Conservation (phyloP, 2,888 invertebrate genomes). For the Mythimna ferrago region DNA sequence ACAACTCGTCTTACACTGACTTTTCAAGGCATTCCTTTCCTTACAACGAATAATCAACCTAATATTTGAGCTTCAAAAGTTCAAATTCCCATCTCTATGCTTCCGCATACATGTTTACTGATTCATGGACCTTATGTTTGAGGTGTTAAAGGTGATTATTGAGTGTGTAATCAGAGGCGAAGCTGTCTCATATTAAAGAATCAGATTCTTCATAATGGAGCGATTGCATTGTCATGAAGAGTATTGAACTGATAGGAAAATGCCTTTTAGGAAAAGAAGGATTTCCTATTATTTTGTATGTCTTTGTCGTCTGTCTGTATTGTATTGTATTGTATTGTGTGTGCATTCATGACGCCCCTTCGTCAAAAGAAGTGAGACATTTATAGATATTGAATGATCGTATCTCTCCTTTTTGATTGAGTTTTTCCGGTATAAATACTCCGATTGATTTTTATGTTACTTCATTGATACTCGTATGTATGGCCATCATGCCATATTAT, state of each 20-base stretch:
- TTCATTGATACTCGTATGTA: no score
- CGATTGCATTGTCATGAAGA: constrained; percentile 79
- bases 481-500: no score
- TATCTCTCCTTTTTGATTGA: constrained; percentile 23
- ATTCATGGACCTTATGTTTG: constrained; percentile 46
- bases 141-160: constrained; percentile 64
- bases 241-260: constrained; percentile 66
- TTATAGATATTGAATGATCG: constrained; percentile 23
- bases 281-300: constrained; percentile 62
- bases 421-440: constrained; percentile 25
- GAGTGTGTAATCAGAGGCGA: constrained; percentile 60
- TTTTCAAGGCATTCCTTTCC: constrained; percentile 73
- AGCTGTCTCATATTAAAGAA: constrained; percentile 82
- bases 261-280: constrained; percentile 78
- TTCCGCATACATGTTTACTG: constrained; percentile 16
- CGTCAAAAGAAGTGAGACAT: constrained; percentile 42
- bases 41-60: constrained; percentile 37
- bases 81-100: constrained; percentile 20
- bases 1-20: constrained; percentile 68
- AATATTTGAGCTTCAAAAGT: constrained; percentile 21
- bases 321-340: constrained; percentile 41
- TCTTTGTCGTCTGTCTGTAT: constrained; percentile 57
- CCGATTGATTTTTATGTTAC: neutral
- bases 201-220: constrained; percentile 84
- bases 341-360: constrained; percentile 52